Conservation (phyloP, 2,797 vertebrate species). For the Remorina albescens region DNA sequence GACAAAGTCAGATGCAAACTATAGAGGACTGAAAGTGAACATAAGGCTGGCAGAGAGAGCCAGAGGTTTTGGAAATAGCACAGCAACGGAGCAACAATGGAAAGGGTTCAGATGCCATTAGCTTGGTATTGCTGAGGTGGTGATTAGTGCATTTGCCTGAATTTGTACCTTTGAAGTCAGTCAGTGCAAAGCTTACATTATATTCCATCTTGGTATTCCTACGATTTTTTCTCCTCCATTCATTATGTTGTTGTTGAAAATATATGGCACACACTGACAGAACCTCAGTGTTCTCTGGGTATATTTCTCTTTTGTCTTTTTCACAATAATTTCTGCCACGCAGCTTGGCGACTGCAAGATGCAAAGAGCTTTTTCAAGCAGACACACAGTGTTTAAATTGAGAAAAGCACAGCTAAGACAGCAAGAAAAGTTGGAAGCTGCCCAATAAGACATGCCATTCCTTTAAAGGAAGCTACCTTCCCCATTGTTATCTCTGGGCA, state of each 20-base stretch:
- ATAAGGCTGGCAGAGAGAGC: constrained; percentile 18
- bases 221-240: constrained; percentile 9
- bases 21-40: constrained; percentile 43
- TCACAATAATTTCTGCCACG: background rate
- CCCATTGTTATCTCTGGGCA: constrained; percentile 21
- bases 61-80: constrained; percentile 35
- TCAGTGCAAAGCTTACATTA: background rate
- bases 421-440: constrained; percentile 11
- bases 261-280: background rate
- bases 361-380: background rate
- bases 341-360: constrained; percentile 2
- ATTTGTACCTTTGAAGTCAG: constrained; percentile 15
- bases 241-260: constrained; percentile 21
- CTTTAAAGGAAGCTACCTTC: constrained; percentile 18
- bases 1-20: constrained; percentile 74
- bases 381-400: constrained; percentile 8
- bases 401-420: constrained; percentile 8
- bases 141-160: constrained; percentile 5
- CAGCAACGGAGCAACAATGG: constrained; percentile 23
- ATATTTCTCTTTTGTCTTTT: constrained; percentile 12
- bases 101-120: constrained; percentile 25
- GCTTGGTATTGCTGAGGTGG: background rate
- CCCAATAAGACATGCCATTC: background rate
- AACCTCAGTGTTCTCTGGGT: background rate
- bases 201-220: constrained; percentile 23